Conservation (phyloP, 2,113 vertebrate species). For the Polyodon spathula region DNA sequence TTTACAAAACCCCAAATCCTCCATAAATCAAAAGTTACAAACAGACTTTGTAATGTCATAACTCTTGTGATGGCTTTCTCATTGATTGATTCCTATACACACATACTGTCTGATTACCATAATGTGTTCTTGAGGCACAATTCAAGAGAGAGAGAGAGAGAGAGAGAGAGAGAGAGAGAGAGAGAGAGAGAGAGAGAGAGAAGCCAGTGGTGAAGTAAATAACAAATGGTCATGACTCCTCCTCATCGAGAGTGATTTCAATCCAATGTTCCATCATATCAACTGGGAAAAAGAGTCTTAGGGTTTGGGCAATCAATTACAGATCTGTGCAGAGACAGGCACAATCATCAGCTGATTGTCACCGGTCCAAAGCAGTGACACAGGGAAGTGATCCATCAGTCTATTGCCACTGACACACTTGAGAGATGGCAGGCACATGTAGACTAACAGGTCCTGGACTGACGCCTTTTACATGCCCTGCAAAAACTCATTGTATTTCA, state of each 20-base stretch:
- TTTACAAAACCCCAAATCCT: slow-evolving; percentile 76
- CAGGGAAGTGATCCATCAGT: slow-evolving; percentile 97
- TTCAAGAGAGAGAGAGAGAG: slow-evolving; percentile 56
- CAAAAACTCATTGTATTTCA: slow-evolving; percentile 75
- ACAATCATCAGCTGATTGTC: slow-evolving; percentile 99
- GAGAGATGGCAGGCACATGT: slow-evolving; percentile 80
- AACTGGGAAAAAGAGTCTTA: slow-evolving; percentile 89
- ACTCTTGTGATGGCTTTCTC: slow-evolving; percentile 76
- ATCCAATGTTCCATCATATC: slow-evolving; percentile 97
- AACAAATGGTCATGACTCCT: slow-evolving; percentile 97
- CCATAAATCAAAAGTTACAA: slow-evolving; percentile 99
- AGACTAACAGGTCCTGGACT: slow-evolving; percentile 62
- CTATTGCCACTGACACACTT: slow-evolving; percentile 81
- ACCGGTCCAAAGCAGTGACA: slow-evolving; percentile 90
- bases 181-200: slow-evolving; percentile 27
- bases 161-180: slow-evolving; percentile 18
- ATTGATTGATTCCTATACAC: slow-evolving; percentile 99
- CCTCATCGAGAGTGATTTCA: slow-evolving; percentile 97
- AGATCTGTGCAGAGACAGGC: slow-evolving; percentile 97
- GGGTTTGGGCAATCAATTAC: slow-evolving; percentile 99
- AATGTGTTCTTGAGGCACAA: slow-evolving; percentile 95
- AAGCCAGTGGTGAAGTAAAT: slow-evolving; percentile 78
- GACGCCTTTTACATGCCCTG: slow-evolving; percentile 61
- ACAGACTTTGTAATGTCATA: slow-evolving; percentile 97
- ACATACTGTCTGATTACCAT: slow-evolving; percentile 98